phyloP scores from a whole-genome alignment of 2,113 vertebrate genomes.

The Chlamydotis undulata region DNA sequence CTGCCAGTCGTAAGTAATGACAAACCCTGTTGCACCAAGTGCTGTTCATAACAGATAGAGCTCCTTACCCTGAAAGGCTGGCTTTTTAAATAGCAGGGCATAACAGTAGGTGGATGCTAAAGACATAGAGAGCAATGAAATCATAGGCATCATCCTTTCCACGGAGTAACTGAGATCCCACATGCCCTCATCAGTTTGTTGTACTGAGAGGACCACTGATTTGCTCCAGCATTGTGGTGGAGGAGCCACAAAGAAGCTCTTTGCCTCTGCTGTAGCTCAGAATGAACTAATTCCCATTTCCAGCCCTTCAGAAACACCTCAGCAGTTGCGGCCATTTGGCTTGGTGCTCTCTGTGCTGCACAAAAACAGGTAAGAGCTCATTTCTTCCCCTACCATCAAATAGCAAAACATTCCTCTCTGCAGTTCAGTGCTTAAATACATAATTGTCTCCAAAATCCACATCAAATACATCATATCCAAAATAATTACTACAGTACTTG shows the following conservation, averaged over 20 bases:
- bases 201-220: not conserved
- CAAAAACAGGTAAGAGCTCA: fast-evolving
- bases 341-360: not conserved
- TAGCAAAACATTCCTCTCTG: not conserved
- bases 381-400: not conserved
- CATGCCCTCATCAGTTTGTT: not conserved
- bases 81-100: not conserved
- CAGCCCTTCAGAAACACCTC: not conserved
- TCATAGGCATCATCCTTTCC: not conserved
- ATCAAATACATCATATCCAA: not conserved
- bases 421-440: not conserved
- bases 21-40: not conserved
- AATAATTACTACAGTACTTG: not conserved
- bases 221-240: fast-evolving
- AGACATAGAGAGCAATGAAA: not conserved
- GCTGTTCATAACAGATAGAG: not conserved
- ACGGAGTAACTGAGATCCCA: not conserved
- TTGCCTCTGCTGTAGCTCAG: not conserved
- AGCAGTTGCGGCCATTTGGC: fast-evolving
- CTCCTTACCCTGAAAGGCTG: not conserved
- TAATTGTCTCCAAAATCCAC: not conserved
- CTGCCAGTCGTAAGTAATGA: not conserved
- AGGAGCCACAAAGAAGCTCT: not conserved
- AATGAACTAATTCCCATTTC: not conserved
- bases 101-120: not conserved